phyloP scores from a whole-genome alignment of 1,140 invertebrate species.

The Zaprionus gabonicus region DNA sequence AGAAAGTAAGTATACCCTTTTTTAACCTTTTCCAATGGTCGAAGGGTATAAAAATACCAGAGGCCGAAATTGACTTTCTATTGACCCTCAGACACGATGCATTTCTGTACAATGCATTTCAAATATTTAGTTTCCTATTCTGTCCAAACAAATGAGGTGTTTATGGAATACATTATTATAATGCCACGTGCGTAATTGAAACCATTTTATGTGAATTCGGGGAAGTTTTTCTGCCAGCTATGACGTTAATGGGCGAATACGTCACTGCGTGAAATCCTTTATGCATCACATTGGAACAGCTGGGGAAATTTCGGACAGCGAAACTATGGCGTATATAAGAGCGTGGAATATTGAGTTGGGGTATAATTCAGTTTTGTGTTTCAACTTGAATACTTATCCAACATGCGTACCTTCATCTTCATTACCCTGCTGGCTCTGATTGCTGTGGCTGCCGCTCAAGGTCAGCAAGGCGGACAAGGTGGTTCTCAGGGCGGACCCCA shows the following conservation, averaged over 20 bases:
- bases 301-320: constrained; percentile 1
- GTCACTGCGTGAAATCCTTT: too few relatives aligned
- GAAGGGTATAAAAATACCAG: too few relatives aligned
- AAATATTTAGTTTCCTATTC: not conserved
- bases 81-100: too few relatives aligned
- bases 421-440: constrained; percentile 17
- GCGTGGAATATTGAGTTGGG: too few relatives aligned
- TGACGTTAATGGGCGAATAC: not conserved
- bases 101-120: not conserved
- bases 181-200: not conserved
- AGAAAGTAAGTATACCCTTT: too few relatives aligned
- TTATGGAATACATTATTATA: not conserved
- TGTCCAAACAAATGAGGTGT: not conserved
- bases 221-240: not conserved
- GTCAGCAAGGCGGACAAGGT: not conserved
- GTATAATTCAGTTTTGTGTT: constrained; percentile 17
- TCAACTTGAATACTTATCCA: not conserved
- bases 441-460: constrained; percentile 24
- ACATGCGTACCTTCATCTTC: constrained; percentile 17
- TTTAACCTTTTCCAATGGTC: too few relatives aligned
- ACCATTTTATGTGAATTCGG: not conserved
- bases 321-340: constrained; percentile 2
- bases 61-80: not conserved
- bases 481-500: not conserved
- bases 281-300: constrained; percentile 16